Evolutionary conservation across 2,888 invertebrate genomes (phyloP).

Genomic region (Teleogryllus oceanicus): DNA sequence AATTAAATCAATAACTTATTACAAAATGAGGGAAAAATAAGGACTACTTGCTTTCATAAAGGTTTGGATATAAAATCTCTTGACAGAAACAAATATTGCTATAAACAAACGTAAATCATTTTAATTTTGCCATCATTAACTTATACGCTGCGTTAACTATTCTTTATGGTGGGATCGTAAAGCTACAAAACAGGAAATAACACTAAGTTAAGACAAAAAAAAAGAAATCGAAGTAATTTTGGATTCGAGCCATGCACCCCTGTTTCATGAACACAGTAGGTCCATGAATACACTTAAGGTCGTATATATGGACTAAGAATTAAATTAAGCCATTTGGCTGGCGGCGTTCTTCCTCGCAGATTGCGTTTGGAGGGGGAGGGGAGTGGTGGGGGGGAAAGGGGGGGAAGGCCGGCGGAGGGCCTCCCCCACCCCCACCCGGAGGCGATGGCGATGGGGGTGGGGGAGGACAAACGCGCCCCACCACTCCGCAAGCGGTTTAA

Average conservation of each 20-base stretch:
- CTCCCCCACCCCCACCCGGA: not conserved
- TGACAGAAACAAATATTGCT: too few species aligned
- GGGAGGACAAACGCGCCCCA: too few species aligned
- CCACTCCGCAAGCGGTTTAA: too few species aligned
- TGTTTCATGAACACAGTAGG: slow-evolving; percentile 18
- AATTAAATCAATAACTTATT: too few species aligned
- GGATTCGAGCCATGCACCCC: not conserved
- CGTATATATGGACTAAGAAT: not conserved
- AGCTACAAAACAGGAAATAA: not conserved
- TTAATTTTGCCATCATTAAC: too few species aligned
- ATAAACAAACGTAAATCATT: too few species aligned
- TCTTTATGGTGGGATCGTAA: not conserved
- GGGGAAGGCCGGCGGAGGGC: not conserved
- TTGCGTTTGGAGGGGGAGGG: not conserved
- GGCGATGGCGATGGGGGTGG: not conserved
- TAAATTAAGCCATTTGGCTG: not conserved
- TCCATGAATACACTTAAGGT: slow-evolving; percentile 5
- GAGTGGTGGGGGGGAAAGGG: not conserved
- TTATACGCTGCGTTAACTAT: too few species aligned
- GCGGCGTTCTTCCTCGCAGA: not conserved
- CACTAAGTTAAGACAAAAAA: not conserved
- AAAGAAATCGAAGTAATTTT: slow-evolving; percentile 10
- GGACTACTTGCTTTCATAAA: too few species aligned
- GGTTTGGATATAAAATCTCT: too few species aligned
- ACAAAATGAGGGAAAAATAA: too few species aligned